A percentile compares a stretch with the other conserved stretches of the same genome.
Evolutionary conservation across 2,797 vertebrate genomes (phyloP).

Genomic region (Acipenser oxyrinchus): DNA sequence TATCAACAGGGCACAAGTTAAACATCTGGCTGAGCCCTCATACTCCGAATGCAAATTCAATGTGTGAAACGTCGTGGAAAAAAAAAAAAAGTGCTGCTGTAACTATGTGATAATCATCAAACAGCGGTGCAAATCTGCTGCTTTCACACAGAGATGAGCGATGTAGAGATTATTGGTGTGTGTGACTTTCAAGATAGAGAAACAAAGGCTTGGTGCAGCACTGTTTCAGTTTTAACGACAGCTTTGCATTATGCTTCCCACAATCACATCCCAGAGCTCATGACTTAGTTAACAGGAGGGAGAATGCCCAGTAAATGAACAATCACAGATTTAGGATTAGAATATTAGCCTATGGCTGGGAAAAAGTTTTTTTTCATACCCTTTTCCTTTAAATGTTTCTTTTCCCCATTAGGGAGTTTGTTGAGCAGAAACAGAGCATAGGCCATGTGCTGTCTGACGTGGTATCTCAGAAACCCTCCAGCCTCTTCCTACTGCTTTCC

Average conservation of each 20-base stretch:
- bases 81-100: too few species aligned
- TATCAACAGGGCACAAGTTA: not conserved
- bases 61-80: too few species aligned
- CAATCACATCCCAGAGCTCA: not conserved
- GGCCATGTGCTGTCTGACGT: not conserved
- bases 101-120: not conserved
- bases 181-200: not conserved
- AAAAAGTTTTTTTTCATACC: not conserved
- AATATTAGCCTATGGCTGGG: not conserved
- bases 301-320: not conserved
- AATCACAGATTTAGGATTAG: not conserved
- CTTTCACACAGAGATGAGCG: not conserved
- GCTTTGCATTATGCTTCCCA: not conserved
- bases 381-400: not conserved
- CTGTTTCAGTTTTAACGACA: constrained; percentile 7
- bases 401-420: not conserved
- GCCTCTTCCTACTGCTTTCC: not conserved
- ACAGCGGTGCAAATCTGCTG: not conserved
- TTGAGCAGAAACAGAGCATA: not conserved
- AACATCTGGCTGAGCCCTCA: not conserved
- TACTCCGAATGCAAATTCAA: too few species aligned
- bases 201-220: not conserved
- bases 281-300: not conserved
- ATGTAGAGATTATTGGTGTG: not conserved
- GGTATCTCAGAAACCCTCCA: not conserved